Base-by-base conservation (phyloP, 2,113 vertebrate genomes). In the Hippocampus zosterae region DNA sequence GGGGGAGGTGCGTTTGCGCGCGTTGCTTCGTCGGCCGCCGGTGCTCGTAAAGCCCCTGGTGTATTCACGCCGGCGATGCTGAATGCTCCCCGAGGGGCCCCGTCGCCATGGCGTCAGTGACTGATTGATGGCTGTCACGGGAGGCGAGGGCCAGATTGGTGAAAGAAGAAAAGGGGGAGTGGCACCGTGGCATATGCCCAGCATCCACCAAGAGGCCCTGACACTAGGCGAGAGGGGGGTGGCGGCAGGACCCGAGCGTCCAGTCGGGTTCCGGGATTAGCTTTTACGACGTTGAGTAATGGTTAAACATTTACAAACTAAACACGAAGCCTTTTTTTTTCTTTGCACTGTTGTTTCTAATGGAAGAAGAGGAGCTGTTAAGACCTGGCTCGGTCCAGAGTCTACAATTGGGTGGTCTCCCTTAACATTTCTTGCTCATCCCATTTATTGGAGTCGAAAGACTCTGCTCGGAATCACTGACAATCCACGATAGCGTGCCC, bases 111-210 rank as follows among this genome's bases (percentile, higher is more conserved):
- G 89, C 85, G 85, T 94, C 92, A 79, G 68, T 0, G 67, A 29
- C 77, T 94, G 94, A 95, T 94, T 94, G 94, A 96, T 96, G 94
- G 93, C 93, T 95, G 94, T 94, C 94, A 94, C 80, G 80, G 63
- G 81, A 23, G 92, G 92, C 91, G 88, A 91, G 82, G n/a, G 92
- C 90, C 90, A 93, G 92, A 93, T 94, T 93, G 92, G 76, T 69
- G 89, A 88, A 91, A 37, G 33, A 37, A 37, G 5, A 37, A 6
- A 37, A 37, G 91, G 90, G 91, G 91, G 91, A 94, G 91, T 90
- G 94, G 91, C 93, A 92, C 88, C 8, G 73, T 89, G 88, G 86
- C 87, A 90, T 88, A 95, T 94, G 93, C 93, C 93, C 85, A 16
- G 84, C 88, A 91, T 91, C 92, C 92, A 75, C 66, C 11, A 40